These are phyloP conservation scores for Periphyllus acericola DNA, from an alignment of 2,888 invertebrate species.

Conservation along the genomic window DNA sequence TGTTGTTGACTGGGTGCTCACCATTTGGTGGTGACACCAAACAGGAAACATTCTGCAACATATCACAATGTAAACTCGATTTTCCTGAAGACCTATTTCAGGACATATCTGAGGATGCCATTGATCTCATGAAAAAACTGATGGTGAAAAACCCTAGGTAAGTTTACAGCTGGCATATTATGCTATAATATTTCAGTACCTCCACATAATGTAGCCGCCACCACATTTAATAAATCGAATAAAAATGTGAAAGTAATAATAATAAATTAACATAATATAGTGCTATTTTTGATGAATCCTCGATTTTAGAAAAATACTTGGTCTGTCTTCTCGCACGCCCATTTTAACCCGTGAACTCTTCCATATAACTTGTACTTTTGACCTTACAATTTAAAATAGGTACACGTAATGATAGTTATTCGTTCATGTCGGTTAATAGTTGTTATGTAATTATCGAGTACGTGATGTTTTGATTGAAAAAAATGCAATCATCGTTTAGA, in stretches of 20 bases:
- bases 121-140: constrained; percentile 90
- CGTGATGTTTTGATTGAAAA: constrained; percentile 2
- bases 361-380: constrained; percentile 25
- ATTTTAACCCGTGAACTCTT: constrained; percentile 35
- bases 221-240: too few relatives aligned
- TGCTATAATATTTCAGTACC: too few relatives aligned
- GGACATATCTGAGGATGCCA: constrained; percentile 85
- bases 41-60: constrained; percentile 97
- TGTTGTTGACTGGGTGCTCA: constrained; percentile 91
- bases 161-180: constrained; percentile 66
- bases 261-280: not conserved
- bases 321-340: not conserved
- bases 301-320: constrained; percentile 10
- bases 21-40: constrained; percentile 96
- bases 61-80: constrained; percentile 91
- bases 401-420: not conserved
- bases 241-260: constrained; percentile 14
- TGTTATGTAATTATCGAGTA: constrained; percentile 1
- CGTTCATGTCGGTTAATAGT: not conserved
- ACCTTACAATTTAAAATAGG: not conserved
- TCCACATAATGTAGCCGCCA: not conserved
- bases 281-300: not conserved
- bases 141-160: constrained; percentile 93
- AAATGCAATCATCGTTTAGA: not conserved
- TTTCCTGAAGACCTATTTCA: constrained; percentile 93